Evolutionary conservation across 2,113 vertebrate genomes (phyloP).

Genomic region (Perca fluviatilis): DNA sequence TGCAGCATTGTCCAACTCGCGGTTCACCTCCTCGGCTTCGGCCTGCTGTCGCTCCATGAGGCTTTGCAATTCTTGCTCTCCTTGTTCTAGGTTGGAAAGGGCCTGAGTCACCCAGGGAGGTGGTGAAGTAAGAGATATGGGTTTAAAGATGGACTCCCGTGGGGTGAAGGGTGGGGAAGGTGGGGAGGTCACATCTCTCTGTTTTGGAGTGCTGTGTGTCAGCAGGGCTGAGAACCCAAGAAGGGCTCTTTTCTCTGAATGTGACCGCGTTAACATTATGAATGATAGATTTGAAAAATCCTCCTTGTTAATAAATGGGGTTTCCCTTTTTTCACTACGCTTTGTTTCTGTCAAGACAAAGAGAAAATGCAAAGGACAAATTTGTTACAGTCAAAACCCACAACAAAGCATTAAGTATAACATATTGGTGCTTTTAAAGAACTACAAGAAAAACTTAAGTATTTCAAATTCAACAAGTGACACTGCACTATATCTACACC

Average conservation of each 20-base stretch:
- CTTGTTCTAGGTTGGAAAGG: constrained; percentile 75
- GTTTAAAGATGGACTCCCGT: constrained; percentile 61
- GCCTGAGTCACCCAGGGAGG: constrained; percentile 80
- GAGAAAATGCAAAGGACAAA: constrained; percentile 12
- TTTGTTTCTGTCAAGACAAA: constrained; percentile 55
- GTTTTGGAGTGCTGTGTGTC: constrained; percentile 61
- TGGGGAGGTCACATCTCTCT: constrained; percentile 49
- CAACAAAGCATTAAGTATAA: neutral
- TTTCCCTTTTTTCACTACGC: neutral
- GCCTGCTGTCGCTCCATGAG: constrained; percentile 76
- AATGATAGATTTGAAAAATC: constrained; percentile 5
- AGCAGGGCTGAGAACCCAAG: constrained; percentile 77
- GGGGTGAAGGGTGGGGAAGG: constrained; percentile 44
- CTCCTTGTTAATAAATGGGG: neutral
- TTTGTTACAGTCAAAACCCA: neutral
- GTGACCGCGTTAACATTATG: constrained; percentile 72
- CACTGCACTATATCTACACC: neutral
- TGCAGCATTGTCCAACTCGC: constrained; percentile 77
- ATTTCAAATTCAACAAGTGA: neutral
- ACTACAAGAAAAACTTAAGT: neutral
- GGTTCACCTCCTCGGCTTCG: constrained; percentile 78
- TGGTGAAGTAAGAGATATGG: constrained; percentile 51
- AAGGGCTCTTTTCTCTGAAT: constrained; percentile 76
- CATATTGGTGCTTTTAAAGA: neutral
- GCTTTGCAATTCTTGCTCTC: constrained; percentile 74